These are phyloP conservation scores for Bombus waltoni DNA, from an alignment of 1,140 invertebrate genomes.

Conservation along the genomic window DNA sequence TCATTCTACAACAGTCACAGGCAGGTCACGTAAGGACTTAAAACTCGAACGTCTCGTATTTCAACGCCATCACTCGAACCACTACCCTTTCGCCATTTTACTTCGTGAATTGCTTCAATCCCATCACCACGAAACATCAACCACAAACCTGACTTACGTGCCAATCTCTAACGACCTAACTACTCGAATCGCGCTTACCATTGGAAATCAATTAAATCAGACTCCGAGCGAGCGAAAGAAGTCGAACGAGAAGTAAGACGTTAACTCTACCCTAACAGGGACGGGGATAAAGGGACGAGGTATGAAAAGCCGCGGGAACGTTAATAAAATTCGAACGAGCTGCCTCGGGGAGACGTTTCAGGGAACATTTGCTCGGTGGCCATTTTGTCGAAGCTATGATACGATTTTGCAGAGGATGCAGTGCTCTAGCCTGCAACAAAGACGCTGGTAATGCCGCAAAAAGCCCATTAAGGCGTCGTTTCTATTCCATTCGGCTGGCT, in stretches of 20 bases:
- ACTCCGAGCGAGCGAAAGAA: too few species aligned
- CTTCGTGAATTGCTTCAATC: neutral
- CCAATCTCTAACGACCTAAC: too few species aligned
- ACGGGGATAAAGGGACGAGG: neutral
- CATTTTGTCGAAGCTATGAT: constrained; percentile 3
- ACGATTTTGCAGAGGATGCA: too few species aligned
- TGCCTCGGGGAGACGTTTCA: neutral
- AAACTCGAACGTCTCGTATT: neutral
- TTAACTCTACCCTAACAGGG: neutral
- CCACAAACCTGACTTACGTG: too few species aligned
- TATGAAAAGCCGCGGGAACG: neutral
- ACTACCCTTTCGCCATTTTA: neutral
- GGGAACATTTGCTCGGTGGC: neutral
- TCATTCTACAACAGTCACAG: neutral
- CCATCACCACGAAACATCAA: too few species aligned
- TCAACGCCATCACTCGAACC: neutral
- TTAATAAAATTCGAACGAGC: constrained; percentile 39
- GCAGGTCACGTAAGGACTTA: neutral
- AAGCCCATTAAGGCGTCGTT: constrained; percentile 47
- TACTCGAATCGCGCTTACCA: neutral
- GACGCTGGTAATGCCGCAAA: constrained; percentile 30
- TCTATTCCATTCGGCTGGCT: constrained; percentile 46
- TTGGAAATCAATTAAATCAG: neutral
- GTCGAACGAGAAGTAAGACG: neutral
- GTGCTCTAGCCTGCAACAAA: constrained; percentile 16